Evolutionary conservation across 1,140 invertebrate genomes (phyloP), one percentile per base, ranked within the genome.

Genomic region (Nasonia giraulti): DNA sequence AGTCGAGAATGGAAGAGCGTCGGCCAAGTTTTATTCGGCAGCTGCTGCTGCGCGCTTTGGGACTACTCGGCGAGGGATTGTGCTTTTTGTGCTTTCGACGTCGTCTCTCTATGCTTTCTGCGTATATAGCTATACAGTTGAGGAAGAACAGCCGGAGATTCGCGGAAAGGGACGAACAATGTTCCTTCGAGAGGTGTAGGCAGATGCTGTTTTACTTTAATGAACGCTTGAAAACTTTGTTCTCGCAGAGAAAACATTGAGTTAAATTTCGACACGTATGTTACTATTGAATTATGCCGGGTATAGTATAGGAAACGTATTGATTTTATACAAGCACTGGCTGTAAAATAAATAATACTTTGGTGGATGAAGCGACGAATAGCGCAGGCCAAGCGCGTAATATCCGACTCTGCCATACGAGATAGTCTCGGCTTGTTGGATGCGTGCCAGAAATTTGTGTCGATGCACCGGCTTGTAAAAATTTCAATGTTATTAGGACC

Each of bases 401-500:
- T 62, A 62, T 33, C 47, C 31, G 44, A 73, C 81, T 40, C 27
- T n/a, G 47, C 83, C 37, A 82, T 84, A 82, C 84, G 87, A 86
- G 82, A 84, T 62, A 75, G 47, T 66, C 31, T 80, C 80, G 10
- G 62, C 27, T 40, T 31, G 20, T 76, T 88, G 87, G 87, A 77
- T 40, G 20, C 47, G 47, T n/a, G 81, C 88, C 88, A 89, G 84
- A 86, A 89, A 89, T 88, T 85, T 86, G 87, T 83, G 62, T n/a
- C 79, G 75, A 86, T 88, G 83, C 88, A 78, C 31, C 50, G 81
- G 77, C 74, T 83, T 87, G 87, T 89, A 87, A 90, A 89, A 88
- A 89, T 89, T 90, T 90, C 88, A 88, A 87, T 87, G 86, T 87
- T 89, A 88, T 88, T 86, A 87, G 80, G 83, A 86, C 44, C 55